A percentile compares a stretch with the other conserved stretches of the same genome.
phyloP scores from a whole-genome alignment of 2,113 vertebrate species.

The Ictidomys tridecemlineatus region DNA sequence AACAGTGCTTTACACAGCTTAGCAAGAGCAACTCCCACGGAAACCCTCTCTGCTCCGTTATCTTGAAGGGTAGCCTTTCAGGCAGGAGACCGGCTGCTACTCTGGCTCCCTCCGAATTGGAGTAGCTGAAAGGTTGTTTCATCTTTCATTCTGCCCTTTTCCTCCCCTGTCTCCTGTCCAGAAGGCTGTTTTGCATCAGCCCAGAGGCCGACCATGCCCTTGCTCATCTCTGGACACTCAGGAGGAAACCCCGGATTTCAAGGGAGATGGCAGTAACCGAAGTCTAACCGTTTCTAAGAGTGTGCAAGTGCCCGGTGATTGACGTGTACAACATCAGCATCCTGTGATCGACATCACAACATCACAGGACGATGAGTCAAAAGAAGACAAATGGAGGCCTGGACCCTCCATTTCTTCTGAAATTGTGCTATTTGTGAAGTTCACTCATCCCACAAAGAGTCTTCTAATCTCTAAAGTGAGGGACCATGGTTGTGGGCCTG shows the following conservation, averaged over 20 bases:
- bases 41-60: conserved; percentile 71
- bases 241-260: background rate
- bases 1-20: conserved; percentile 84
- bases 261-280: conserved; percentile 41
- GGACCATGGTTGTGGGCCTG: conserved; percentile 26
- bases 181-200: conserved; percentile 48
- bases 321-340: background rate
- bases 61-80: conserved; percentile 66
- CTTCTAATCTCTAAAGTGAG: conserved; percentile 68
- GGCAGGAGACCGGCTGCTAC: conserved; percentile 46
- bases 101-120: conserved; percentile 46
- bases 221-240: conserved; percentile 25
- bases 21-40: conserved; percentile 80
- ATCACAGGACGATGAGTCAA: background rate
- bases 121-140: conserved; percentile 45
- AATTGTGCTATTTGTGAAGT: conserved; percentile 80
- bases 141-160: conserved; percentile 42
- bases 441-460: conserved; percentile 78
- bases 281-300: conserved; percentile 45
- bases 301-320: conserved; percentile 40
- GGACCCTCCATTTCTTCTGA: conserved; percentile 27
- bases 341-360: background rate
- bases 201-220: background rate
- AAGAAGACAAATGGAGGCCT: conserved; percentile 38
- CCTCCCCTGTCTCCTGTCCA: background rate